Percentiles rank a stretch among this genome's conserved stretches.
Conservation (phyloP, 2,797 vertebrate genomes). For the Falco biarmicus region DNA sequence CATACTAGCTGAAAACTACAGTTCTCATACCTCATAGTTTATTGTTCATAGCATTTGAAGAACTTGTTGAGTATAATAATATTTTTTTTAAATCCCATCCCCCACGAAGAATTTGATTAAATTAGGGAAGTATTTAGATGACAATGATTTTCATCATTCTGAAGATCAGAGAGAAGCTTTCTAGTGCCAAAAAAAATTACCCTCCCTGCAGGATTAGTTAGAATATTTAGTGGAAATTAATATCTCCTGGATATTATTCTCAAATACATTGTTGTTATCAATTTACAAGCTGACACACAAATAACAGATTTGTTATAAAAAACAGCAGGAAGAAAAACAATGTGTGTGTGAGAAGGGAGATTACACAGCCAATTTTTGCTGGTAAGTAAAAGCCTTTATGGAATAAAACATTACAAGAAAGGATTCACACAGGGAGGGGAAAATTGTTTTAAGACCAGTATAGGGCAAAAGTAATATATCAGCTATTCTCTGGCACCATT, state of each 20-base stretch:
- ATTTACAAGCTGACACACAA: not conserved
- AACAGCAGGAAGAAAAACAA: not conserved
- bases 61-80: not conserved
- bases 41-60: not conserved
- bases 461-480: constrained; percentile 7
- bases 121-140: not conserved
- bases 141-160: not conserved
- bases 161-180: not conserved
- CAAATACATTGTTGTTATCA: not conserved
- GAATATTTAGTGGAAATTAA: constrained; percentile 37
- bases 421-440: not conserved
- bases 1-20: not conserved
- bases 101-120: not conserved
- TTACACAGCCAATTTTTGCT: constrained; percentile 1
- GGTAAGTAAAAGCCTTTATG: constrained; percentile 11
- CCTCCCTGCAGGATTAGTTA: not conserved
- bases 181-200: not conserved
- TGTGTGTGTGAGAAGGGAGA: not conserved
- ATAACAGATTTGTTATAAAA: not conserved
- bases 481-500: not conserved
- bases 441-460: constrained; percentile 25
- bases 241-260: not conserved
- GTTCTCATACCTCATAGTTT: not conserved
- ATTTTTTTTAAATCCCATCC: too few species aligned
- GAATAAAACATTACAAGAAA: constrained; percentile 43